Evolutionary conservation across 2,797 vertebrate genomes (phyloP).

Genomic region (Melanotaenia pygmaea): DNA sequence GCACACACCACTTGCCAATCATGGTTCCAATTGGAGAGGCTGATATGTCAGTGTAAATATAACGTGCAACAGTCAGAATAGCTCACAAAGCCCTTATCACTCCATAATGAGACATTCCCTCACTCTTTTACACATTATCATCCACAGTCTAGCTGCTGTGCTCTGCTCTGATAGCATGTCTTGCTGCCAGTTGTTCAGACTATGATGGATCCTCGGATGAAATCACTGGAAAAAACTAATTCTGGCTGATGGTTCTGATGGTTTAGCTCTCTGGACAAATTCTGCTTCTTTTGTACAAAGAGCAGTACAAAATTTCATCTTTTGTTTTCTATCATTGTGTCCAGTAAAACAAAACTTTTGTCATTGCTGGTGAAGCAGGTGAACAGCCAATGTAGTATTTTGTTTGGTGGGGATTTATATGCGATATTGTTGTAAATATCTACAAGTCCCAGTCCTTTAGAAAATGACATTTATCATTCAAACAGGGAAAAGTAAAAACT

Average conservation of each 20-base stretch:
- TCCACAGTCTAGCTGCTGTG: slow-evolving; percentile 75
- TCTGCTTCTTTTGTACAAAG: slow-evolving; percentile 24
- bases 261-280: slow-evolving; percentile 17
- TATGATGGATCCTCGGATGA: slow-evolving; percentile 70
- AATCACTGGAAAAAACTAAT: slow-evolving; percentile 73
- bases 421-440: neutral
- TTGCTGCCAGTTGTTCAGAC: slow-evolving; percentile 52
- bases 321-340: slow-evolving; percentile 5
- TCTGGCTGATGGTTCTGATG: slow-evolving; percentile 35
- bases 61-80: slow-evolving; percentile 74
- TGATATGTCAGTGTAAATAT: slow-evolving; percentile 83
- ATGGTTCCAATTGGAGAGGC: slow-evolving; percentile 75
- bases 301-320: neutral
- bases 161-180: slow-evolving; percentile 72
- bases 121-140: slow-evolving; percentile 77
- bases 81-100: slow-evolving; percentile 74
- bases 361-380: neutral
- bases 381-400: neutral
- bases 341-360: neutral
- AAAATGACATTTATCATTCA: slow-evolving; percentile 24
- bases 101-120: slow-evolving; percentile 75
- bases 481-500: slow-evolving; percentile 35
- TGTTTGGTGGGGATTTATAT: neutral
- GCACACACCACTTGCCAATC: slow-evolving; percentile 80
- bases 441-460: neutral